Conservation (phyloP, 2,888 invertebrate species). For the Tetragnatha montana region DNA sequence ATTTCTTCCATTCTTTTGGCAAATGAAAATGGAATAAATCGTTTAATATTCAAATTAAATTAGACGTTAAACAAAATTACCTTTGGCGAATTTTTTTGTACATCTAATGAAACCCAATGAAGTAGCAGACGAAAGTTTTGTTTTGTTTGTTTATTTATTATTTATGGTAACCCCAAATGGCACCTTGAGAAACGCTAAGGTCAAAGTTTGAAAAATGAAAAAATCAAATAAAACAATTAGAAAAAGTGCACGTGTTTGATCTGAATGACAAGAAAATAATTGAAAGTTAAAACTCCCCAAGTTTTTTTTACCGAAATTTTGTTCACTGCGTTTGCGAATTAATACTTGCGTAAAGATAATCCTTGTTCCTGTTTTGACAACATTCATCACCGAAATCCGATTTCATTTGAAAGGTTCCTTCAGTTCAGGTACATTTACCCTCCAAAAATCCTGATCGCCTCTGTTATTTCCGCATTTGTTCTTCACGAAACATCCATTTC, state of each 20-base stretch:
- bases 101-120: not conserved
- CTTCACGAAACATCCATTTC: not conserved
- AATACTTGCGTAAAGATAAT: not conserved
- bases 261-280: not conserved
- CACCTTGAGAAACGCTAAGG: constrained; percentile 64
- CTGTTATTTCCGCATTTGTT: no score
- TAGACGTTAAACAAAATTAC: not conserved
- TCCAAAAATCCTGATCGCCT: no score
- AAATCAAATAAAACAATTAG: constrained; percentile 11
- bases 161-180: constrained; percentile 57
- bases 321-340: no score
- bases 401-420: constrained; percentile 28
- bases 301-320: not conserved
- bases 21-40: not conserved
- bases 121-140: not conserved
- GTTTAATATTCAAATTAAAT: not conserved
- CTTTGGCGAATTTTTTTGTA: not conserved
- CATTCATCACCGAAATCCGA: constrained; percentile 34
- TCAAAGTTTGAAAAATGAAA: constrained; percentile 53
- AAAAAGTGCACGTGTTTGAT: constrained; percentile 2
- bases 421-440: not conserved
- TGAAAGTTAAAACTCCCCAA: not conserved
- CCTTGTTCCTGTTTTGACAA: constrained; percentile 9
- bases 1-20: not conserved
- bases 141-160: not conserved